Evolutionary conservation across 2,888 invertebrate genomes (phyloP).

Genomic region (Gastrophysa polygoni): DNA sequence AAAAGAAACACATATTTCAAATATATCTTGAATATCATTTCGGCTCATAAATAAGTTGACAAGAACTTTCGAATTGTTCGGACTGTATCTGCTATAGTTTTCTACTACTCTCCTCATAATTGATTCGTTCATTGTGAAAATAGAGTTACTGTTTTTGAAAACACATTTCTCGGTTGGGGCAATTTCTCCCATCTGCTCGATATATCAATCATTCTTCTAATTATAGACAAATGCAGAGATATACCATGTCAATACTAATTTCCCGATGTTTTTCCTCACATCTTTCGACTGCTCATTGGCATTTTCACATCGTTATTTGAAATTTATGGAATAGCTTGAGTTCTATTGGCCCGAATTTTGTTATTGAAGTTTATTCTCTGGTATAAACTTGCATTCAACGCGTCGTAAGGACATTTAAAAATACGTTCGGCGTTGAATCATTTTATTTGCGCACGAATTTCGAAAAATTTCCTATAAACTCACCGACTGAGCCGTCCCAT

Average conservation of each 20-base stretch:
- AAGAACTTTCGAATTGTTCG: too few species aligned
- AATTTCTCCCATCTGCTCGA: neutral
- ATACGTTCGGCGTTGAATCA: conserved; percentile 14
- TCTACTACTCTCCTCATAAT: too few species aligned
- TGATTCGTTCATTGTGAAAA: too few species aligned
- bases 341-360: neutral
- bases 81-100: too few species aligned
- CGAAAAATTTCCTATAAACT: too few species aligned
- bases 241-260: neutral
- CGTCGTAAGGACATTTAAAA: conserved; percentile 20
- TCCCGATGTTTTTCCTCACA: neutral
- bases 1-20: too few species aligned
- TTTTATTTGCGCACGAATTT: neutral
- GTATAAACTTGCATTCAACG: conserved; percentile 21
- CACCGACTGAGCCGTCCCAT: too few species aligned
- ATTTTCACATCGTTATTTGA: neutral
- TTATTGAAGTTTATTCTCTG: conserved; percentile 7
- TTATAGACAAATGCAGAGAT: neutral
- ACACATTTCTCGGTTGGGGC: neutral
- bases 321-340: neutral
- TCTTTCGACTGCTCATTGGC: too few species aligned
- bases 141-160: neutral
- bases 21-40: too few species aligned
- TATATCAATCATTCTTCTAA: neutral
- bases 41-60: too few species aligned